Base-by-base conservation (phyloP, 2,113 vertebrate genomes). In the Tapirus terrestris region DNA sequence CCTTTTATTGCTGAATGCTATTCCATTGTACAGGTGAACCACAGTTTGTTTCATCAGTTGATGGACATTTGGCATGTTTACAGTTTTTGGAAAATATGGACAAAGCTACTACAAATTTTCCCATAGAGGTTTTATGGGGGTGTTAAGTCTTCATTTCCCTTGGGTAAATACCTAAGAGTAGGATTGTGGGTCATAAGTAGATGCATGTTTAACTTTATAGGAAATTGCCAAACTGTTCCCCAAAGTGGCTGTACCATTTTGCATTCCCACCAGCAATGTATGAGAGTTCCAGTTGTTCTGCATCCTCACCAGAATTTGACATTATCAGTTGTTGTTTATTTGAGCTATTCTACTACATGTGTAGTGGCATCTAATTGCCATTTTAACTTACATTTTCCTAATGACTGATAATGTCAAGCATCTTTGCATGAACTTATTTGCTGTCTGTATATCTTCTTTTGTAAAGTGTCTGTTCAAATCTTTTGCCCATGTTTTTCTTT, bases 321-420 rank as follows among this genome's bases (percentile, higher is more conserved):
- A 77, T 63, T 61, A 56, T 56, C 51, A 29, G 25, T 53, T 92
- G 75, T 76, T 80, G 33, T 45, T 36, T 14, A 81, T 56, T 45
- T 58, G 31, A 68, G 21, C 23, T 68, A 53, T 75, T 90, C 27
- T 86, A 56, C 60, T 23, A 72, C 7, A 14, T 7, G 39, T 61
- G 17, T 25, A 48, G 16, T 67, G 11, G 21, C 58, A 43, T 36
- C 25, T 85, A 36, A 58, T 68, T 72, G 31, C 61, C 51, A 31
- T 76, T 92, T 91, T 89, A 56, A 70, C 60, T 85, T 76, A 43
- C 72, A 77, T 80, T 96, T 96, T 95, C 79, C 83, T 89, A 84
- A 85, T 84, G 73, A 65, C 27, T 70, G 63, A 80, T 90, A 51
- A 75, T 75, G 25, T 48, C n/a, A 1, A 85, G 18, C 43, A 80